Percentiles rank a stretch among this genome's conserved stretches.
phyloP scores from a whole-genome alignment of 2,113 vertebrate genomes.

The Pelecanoides urinatrix region DNA sequence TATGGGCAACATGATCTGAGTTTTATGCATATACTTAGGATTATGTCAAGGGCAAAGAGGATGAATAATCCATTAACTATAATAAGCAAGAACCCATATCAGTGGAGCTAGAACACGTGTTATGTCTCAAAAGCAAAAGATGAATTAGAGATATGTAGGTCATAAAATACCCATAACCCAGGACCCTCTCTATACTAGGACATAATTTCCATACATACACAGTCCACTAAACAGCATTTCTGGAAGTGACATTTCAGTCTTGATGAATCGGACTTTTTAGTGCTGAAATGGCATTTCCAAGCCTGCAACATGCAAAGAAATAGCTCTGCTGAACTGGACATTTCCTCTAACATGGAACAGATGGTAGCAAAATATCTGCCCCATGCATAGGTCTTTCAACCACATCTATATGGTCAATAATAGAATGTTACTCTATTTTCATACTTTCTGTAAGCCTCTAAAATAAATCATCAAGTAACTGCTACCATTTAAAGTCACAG shows the following conservation, averaged over 20 bases:
- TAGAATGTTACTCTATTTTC: background rate
- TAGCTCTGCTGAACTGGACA: conserved; percentile 24
- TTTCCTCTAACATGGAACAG: conserved; percentile 4
- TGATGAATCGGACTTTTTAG: conserved; percentile 49
- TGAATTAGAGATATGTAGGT: conserved; percentile 55
- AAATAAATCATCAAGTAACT: background rate
- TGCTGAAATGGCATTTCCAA: conserved; percentile 64
- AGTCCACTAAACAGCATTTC: conserved; percentile 34
- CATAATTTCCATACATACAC: conserved; percentile 40
- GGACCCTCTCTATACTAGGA: conserved; percentile 3
- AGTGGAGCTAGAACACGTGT: conserved; percentile 60
- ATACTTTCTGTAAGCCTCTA: background rate
- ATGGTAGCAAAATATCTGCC: background rate
- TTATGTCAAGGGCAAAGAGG: conserved; percentile 78
- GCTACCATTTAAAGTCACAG: background rate
- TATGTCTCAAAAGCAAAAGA: conserved; percentile 70
- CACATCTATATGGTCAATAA: background rate
- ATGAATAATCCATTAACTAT: conserved; percentile 77
- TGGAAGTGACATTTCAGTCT: conserved; percentile 46
- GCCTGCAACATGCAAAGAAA: conserved; percentile 55
- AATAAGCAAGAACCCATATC: conserved; percentile 72
- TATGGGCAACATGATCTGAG: conserved; percentile 73
- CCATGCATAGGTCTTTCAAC: background rate
- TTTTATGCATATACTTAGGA: conserved; percentile 73
- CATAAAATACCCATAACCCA: conserved; percentile 43